Evolutionary conservation across 2,797 vertebrate species (phyloP).

Genomic region (Scyliorhinus canicula): DNA sequence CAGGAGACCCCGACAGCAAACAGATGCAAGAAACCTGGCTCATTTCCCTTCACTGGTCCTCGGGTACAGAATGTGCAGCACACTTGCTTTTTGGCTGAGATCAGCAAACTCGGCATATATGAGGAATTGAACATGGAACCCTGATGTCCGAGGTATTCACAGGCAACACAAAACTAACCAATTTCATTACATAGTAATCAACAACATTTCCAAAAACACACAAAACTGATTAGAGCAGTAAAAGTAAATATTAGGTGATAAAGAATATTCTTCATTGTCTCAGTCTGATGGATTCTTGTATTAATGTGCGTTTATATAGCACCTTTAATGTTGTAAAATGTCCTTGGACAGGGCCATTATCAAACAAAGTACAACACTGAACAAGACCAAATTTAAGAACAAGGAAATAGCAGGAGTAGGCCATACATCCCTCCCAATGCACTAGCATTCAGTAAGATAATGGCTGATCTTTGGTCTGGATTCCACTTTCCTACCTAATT

Average conservation of each 20-base stretch:
- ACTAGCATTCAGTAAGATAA: neutral
- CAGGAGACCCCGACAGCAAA: neutral
- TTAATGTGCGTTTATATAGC: neutral
- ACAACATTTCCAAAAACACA: too few species aligned
- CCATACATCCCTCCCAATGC: neutral
- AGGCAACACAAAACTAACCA: neutral
- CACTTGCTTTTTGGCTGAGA: neutral
- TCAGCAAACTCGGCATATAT: neutral
- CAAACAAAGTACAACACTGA: neutral
- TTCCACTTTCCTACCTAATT: neutral
- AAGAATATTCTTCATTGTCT: too few species aligned
- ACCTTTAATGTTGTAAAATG: neutral
- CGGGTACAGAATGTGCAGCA: neutral
- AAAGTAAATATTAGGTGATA: too few species aligned
- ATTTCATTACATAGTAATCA: too few species aligned
- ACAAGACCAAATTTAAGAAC: neutral
- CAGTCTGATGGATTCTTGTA: neutral
- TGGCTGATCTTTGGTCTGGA: neutral
- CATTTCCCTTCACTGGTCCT: neutral
- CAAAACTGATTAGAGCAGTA: neutral
- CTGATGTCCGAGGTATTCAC: neutral
- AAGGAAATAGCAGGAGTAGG: neutral
- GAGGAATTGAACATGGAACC: neutral
- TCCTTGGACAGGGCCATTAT: neutral
- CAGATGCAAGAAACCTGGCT: neutral